These are phyloP conservation scores for Sinohyriopsis cumingii DNA, from an alignment of 2,888 invertebrate genomes.

Conservation along the genomic window DNA sequence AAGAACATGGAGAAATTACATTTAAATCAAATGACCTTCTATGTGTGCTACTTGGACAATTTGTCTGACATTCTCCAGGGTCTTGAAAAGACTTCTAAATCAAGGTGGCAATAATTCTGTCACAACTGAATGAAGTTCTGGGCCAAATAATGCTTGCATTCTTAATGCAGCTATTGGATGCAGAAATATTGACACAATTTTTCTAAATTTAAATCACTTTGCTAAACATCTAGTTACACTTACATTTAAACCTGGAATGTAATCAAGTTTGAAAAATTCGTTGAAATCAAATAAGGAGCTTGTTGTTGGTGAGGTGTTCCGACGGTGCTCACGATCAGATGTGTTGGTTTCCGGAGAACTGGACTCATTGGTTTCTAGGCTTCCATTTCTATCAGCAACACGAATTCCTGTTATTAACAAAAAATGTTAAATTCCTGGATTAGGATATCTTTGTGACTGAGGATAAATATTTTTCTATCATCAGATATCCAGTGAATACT, in stretches of 20 bases:
- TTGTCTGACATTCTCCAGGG: too few species aligned
- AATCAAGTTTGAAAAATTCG: constrained; percentile 87
- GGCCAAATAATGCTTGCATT: too few species aligned
- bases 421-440: too few species aligned
- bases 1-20: too few species aligned
- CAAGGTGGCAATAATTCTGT: too few species aligned
- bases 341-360: constrained; percentile 56
- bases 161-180: not conserved
- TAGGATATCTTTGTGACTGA: too few species aligned
- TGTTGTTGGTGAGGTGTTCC: constrained; percentile 35
- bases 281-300: constrained; percentile 82
- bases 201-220: not conserved
- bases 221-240: constrained; percentile 6
- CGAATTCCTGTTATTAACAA: constrained; percentile 14
- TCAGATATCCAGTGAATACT: too few species aligned
- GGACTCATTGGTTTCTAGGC: constrained; percentile 62
- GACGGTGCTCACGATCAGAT: constrained; percentile 29
- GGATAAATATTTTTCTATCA: too few species aligned
- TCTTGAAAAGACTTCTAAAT: too few species aligned
- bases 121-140: too few species aligned
- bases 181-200: not conserved
- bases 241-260: constrained; percentile 78
- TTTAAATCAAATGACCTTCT: too few species aligned
- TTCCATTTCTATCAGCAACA: constrained; percentile 60
- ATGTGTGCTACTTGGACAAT: too few species aligned